Evolutionary conservation across 2,888 invertebrate species (phyloP).

Genomic region (Slavum lentiscoides): DNA sequence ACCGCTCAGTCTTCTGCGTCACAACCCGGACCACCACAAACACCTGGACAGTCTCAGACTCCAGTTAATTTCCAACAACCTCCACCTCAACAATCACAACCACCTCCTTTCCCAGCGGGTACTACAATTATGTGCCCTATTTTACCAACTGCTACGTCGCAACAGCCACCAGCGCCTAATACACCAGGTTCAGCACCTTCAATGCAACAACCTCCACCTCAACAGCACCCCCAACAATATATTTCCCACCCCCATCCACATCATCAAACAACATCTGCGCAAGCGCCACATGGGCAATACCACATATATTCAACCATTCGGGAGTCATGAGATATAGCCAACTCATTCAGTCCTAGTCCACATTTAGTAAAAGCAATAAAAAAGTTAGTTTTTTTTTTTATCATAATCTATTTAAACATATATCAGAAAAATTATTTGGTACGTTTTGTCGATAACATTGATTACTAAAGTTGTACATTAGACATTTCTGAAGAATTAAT

Average conservation of each 20-base stretch:
- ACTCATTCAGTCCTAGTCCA: conserved; percentile 51
- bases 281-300: conserved; percentile 51
- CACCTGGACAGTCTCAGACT: conserved; percentile 61
- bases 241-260: conserved; percentile 58
- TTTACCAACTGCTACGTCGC: conserved; percentile 60
- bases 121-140: conserved; percentile 65
- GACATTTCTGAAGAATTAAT: too few relatives aligned
- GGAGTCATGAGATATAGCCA: conserved; percentile 51
- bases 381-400: conserved; percentile 32
- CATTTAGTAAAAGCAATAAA: conserved; percentile 53
- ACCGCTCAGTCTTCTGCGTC: conserved; percentile 36
- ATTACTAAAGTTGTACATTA: too few relatives aligned
- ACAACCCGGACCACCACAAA: conserved; percentile 55
- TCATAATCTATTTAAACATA: neutral
- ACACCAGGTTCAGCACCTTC: conserved; percentile 62
- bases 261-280: conserved; percentile 45
- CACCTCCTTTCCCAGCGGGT: conserved; percentile 65
- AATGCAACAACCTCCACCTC: conserved; percentile 61
- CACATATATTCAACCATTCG: conserved; percentile 49
- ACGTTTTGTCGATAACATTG: neutral
- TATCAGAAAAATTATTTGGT: neutral
- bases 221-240: conserved; percentile 55
- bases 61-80: conserved; percentile 64
- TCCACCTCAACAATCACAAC: conserved; percentile 58
- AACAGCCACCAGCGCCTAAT: conserved; percentile 60